Conservation (phyloP, 2,113 vertebrate species). For the Sturnus vulgaris region DNA sequence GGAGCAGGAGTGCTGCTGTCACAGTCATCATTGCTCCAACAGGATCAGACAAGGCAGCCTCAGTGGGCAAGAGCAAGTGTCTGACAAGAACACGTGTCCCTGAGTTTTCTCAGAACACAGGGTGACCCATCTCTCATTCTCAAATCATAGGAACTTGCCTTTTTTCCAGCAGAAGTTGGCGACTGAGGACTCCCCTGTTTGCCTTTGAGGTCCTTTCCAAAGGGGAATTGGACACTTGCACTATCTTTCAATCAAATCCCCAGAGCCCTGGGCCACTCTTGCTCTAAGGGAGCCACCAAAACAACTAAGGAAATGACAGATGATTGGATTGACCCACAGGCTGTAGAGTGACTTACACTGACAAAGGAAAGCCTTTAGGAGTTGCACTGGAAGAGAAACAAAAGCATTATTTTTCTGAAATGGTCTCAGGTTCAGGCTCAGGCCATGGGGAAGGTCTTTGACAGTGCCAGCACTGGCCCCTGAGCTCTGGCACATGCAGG, state of each 20-base stretch:
- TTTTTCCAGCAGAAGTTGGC: neutral
- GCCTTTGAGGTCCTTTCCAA: neutral
- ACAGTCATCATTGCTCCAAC: neutral
- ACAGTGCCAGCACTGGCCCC: neutral
- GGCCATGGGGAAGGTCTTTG: neutral
- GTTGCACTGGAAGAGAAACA: neutral
- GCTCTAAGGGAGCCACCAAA: neutral
- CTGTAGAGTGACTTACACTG: neutral
- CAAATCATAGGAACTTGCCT: neutral
- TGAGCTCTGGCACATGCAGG: neutral
- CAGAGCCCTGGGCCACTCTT: neutral
- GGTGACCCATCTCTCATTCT: neutral
- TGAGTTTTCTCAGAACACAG: neutral
- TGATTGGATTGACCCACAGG: neutral
- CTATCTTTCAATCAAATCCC: accelerated
- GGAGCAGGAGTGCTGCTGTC: neutral
- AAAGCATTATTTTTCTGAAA: neutral
- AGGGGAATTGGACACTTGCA: neutral
- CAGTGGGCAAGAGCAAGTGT: neutral
- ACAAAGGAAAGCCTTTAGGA: neutral
- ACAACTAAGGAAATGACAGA: neutral
- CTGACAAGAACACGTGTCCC: accelerated
- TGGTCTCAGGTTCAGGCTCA: neutral
- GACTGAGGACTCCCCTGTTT: neutral
- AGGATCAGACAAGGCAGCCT: neutral